phyloP scores from a whole-genome alignment of 2,797 vertebrate genomes.

The Aplochiton taeniatus region DNA sequence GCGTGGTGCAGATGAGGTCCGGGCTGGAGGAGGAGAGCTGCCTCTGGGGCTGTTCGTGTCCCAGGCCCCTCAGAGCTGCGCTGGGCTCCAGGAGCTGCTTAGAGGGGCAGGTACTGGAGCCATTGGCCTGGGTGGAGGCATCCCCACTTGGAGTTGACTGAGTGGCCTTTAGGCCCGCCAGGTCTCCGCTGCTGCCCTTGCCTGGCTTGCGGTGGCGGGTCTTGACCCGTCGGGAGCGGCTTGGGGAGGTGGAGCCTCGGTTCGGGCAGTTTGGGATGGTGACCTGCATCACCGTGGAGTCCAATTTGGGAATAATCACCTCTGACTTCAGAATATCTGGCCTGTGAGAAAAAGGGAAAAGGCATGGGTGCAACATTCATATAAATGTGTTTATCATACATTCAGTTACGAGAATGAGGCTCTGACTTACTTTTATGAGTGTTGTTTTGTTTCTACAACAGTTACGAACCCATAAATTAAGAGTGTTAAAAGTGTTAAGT shows the following conservation, averaged over 20 bases:
- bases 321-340: conserved; percentile 95
- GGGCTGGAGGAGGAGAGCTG: conserved; percentile 88
- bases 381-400: too few relatives aligned
- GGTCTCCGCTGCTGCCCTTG: conserved; percentile 87
- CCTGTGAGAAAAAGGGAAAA: conserved; percentile 67
- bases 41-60: conserved; percentile 81
- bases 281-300: conserved; percentile 86
- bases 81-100: conserved; percentile 77
- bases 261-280: conserved; percentile 86
- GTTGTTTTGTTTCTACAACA: too few relatives aligned
- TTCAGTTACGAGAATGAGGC: too few relatives aligned
- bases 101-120: conserved; percentile 55
- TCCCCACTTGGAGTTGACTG: conserved; percentile 68
- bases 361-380: background rate
- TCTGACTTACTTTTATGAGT: too few relatives aligned
- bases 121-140: conserved; percentile 55
- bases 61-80: conserved; percentile 72
- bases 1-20: conserved; percentile 84
- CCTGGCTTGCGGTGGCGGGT: conserved; percentile 88
- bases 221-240: conserved; percentile 86
- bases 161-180: conserved; percentile 76
- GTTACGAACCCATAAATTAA: too few relatives aligned
- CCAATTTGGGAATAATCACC: conserved; percentile 89
- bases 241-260: conserved; percentile 89
- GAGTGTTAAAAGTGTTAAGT: too few relatives aligned